phyloP scores from a whole-genome alignment of 2,797 vertebrate genomes.

The Thunnus albacares region DNA sequence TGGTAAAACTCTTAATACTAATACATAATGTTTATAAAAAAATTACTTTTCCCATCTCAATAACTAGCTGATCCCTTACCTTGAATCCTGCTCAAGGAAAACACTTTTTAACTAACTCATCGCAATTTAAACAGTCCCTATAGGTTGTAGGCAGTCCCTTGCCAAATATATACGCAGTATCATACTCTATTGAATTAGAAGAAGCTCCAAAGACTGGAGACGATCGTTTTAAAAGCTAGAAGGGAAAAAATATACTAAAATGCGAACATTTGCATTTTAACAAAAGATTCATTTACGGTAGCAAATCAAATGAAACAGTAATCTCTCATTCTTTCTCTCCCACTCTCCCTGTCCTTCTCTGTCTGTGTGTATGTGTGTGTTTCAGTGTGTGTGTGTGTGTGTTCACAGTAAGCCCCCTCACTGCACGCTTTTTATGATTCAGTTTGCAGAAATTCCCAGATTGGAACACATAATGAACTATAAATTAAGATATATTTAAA shows the following conservation, averaged over 20 bases:
- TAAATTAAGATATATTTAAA: conserved; percentile 59
- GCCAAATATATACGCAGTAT: conserved; percentile 30
- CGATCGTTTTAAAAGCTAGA: conserved; percentile 44
- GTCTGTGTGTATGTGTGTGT: conserved; percentile 9
- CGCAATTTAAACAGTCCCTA: conserved; percentile 39
- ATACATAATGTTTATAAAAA: neutral
- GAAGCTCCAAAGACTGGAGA: conserved; percentile 39
- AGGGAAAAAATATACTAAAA: conserved; percentile 56
- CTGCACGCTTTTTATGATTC: conserved; percentile 53
- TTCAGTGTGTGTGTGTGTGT: conserved; percentile 16
- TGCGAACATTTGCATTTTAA: conserved; percentile 70
- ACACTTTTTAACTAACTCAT: conserved; percentile 50
- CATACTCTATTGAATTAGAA: conserved; percentile 42
- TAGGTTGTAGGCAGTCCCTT: conserved; percentile 32
- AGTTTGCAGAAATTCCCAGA: conserved; percentile 57
- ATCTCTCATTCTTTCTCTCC: conserved; percentile 45
- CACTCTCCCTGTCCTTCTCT: conserved; percentile 17
- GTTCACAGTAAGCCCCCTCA: conserved; percentile 30
- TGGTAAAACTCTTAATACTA: neutral
- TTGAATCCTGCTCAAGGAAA: conserved; percentile 14
- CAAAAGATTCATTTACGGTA: conserved; percentile 69
- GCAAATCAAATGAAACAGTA: conserved; percentile 73
- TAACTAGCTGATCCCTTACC: conserved; percentile 31
- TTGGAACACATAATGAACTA: conserved; percentile 60
- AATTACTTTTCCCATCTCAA: neutral